These are phyloP conservation scores for Eublepharis macularius DNA, from an alignment of 2,113 vertebrate genomes.

Conservation along the genomic window DNA sequence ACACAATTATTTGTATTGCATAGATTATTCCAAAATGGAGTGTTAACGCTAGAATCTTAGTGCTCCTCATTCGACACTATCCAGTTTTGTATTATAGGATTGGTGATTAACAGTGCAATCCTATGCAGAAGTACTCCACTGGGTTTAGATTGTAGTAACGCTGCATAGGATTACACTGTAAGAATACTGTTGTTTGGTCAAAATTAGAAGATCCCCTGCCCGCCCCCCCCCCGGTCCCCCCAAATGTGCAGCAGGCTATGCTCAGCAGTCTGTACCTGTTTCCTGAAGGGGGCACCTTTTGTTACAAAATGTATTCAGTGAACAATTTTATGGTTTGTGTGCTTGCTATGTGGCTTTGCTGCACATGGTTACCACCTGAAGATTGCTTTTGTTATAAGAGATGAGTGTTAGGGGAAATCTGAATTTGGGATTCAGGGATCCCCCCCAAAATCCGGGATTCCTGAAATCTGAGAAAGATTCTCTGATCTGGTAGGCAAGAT, in stretches of 20 bases:
- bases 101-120: not conserved
- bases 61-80: not conserved
- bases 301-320: not conserved
- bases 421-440: too few relatives aligned
- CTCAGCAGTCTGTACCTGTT: not conserved
- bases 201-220: too few relatives aligned
- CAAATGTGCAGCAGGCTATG: too few relatives aligned
- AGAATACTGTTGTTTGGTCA: not conserved
- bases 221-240: too few relatives aligned
- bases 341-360: not conserved
- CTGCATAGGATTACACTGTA: too few relatives aligned
- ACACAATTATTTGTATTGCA: not conserved
- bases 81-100: not conserved
- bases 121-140: too few relatives aligned
- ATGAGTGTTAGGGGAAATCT: too few relatives aligned
- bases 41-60: not conserved
- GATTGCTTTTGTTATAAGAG: not conserved
- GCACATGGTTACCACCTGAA: not conserved
- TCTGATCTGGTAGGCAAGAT: too few relatives aligned
- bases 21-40: not conserved
- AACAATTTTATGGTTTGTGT: not conserved
- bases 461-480: too few relatives aligned
- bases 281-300: not conserved
- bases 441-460: too few relatives aligned
- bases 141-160: too few relatives aligned